Evolutionary conservation across 2,888 invertebrate genomes (phyloP).

Genomic region (Ophion obscuratus): DNA sequence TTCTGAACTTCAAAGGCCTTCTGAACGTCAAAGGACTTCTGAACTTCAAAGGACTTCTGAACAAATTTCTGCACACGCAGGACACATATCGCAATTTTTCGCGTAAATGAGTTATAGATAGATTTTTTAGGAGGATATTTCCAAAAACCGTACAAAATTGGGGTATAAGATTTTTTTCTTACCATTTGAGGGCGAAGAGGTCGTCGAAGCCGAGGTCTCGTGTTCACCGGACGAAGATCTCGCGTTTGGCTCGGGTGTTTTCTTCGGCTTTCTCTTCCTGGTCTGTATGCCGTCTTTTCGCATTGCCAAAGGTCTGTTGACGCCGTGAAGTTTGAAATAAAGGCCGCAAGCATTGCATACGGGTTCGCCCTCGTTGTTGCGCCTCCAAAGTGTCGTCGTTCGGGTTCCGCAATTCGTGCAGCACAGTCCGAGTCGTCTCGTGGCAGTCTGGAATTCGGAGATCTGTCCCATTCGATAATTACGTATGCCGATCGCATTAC

Average conservation of each 20-base stretch:
- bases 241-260: conserved; percentile 85
- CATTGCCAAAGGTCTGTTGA: conserved; percentile 97
- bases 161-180: conserved; percentile 7
- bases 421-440: conserved; percentile 94
- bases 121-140: neutral
- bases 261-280: conserved; percentile 96
- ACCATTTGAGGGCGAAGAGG: conserved; percentile 81
- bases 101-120: neutral
- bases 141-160: neutral
- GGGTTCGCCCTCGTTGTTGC: conserved; percentile 99
- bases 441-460: conserved; percentile 89
- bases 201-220: conserved; percentile 77
- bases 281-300: conserved; percentile 98
- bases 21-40: no score
- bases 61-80: no score
- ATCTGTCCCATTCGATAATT: conserved; percentile 84
- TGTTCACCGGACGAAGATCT: conserved; percentile 77
- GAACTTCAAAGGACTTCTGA: no score
- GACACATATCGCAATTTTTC: no score
- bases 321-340: conserved; percentile 97
- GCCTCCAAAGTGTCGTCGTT: conserved; percentile 98
- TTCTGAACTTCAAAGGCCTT: no score
- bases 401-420: conserved; percentile 99
- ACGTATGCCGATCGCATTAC: conserved; percentile 72
- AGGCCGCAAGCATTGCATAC: conserved; percentile 99